Percentiles rank a stretch among this genome's conserved stretches.
Evolutionary conservation across 2,888 invertebrate species (phyloP).

Genomic region (Exocentrus adspersus): DNA sequence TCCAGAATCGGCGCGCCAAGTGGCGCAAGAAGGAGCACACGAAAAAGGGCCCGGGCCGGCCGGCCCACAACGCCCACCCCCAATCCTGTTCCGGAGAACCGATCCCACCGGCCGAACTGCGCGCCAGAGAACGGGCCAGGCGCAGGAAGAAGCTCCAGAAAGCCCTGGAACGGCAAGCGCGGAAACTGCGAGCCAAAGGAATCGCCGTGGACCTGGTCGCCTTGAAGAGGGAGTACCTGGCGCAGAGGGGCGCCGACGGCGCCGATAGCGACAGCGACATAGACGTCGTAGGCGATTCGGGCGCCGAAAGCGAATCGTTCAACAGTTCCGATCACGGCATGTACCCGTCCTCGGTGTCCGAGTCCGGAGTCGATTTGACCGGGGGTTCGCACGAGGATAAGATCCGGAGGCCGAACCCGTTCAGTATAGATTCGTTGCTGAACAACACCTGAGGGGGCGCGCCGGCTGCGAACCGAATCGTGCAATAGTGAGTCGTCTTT

Average conservation of each 20-base stretch:
- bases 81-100: slow-evolving; percentile 98
- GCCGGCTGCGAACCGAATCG: slow-evolving; percentile 27
- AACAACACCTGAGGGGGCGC: slow-evolving; percentile 71
- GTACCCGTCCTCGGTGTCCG: slow-evolving; percentile 52
- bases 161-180: slow-evolving; percentile 89
- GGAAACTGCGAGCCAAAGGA: slow-evolving; percentile 91
- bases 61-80: slow-evolving; percentile 98
- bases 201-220: slow-evolving; percentile 89
- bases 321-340: slow-evolving; percentile 64
- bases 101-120: slow-evolving; percentile 89
- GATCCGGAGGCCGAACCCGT: slow-evolving; percentile 78
- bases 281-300: slow-evolving; percentile 86
- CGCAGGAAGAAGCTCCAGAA: slow-evolving; percentile 92
- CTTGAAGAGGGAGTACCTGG: slow-evolving; percentile 84
- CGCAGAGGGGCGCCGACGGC: slow-evolving; percentile 74
- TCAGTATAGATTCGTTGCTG: slow-evolving; percentile 89
- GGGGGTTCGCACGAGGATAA: slow-evolving; percentile 62
- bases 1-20: slow-evolving; percentile 98
- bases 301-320: slow-evolving; percentile 76
- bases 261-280: slow-evolving; percentile 76
- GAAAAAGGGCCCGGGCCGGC: slow-evolving; percentile 97
- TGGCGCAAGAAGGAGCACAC: slow-evolving; percentile 99
- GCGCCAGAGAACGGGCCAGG: slow-evolving; percentile 86
- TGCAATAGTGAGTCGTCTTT: slow-evolving; percentile 55
- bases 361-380: slow-evolving; percentile 63